Percentiles rank a stretch among this genome's conserved stretches.
Conservation (phyloP, 2,113 vertebrate genomes). For the Oceanites oceanicus region DNA sequence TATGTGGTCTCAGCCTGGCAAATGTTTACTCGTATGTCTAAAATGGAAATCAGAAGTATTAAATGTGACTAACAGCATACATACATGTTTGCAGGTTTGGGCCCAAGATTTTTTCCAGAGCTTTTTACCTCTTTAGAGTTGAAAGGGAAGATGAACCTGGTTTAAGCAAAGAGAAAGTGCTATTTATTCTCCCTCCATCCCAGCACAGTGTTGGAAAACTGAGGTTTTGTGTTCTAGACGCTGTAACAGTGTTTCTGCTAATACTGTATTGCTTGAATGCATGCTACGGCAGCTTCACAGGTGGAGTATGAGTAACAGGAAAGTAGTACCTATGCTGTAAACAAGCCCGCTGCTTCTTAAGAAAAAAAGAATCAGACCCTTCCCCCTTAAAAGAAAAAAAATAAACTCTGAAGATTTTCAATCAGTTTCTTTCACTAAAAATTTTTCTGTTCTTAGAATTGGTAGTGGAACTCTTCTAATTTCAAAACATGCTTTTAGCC, state of each 20-base stretch:
- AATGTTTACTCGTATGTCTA: neutral
- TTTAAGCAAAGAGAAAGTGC: neutral
- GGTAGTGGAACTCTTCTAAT: neutral
- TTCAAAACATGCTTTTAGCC: neutral
- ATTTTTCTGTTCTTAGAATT: neutral
- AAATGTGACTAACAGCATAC: neutral
- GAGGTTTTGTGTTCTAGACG: slow-evolving; percentile 32
- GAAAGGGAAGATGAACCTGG: neutral
- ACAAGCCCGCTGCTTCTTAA: neutral
- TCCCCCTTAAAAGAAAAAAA: neutral
- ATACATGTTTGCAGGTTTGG: neutral
- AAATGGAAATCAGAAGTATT: neutral
- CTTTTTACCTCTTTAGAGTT: neutral
- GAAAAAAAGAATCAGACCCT: neutral
- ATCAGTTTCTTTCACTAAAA: neutral
- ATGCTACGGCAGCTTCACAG: neutral
- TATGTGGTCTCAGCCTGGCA: neutral
- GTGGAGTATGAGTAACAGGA: slow-evolving; percentile 40
- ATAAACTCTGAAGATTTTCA: neutral
- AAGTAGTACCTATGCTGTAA: neutral
- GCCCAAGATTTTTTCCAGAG: neutral
- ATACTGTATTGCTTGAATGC: neutral
- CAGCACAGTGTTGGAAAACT: neutral
- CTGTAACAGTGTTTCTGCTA: neutral
- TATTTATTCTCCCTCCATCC: neutral